Percentiles rank a stretch among this genome's conserved stretches.
These are phyloP conservation scores for Ephestia elutella DNA, from an alignment of 1,140 invertebrate genomes.

Conservation along the genomic window DNA sequence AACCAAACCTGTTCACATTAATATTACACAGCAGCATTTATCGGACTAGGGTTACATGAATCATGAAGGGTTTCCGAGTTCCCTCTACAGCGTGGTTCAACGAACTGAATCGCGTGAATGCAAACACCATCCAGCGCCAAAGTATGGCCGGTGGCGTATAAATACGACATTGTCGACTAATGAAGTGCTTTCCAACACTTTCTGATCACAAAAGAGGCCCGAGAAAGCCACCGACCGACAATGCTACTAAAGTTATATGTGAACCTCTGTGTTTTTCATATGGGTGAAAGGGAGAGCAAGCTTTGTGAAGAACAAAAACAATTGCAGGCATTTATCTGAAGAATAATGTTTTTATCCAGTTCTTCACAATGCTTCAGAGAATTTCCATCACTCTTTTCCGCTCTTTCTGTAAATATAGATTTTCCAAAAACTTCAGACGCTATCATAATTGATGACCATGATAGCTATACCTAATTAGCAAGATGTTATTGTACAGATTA, in stretches of 20 bases:
- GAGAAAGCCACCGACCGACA: conserved; percentile 39
- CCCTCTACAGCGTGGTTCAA: conserved; percentile 20
- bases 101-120: conserved; percentile 31
- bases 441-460: background rate
- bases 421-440: background rate
- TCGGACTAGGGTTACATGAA: conserved; percentile 5
- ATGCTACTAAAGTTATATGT: background rate
- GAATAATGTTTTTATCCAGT: no score
- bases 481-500: background rate
- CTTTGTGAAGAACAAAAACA: no score
- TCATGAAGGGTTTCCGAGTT: conserved; percentile 8
- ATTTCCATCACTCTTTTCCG: background rate
- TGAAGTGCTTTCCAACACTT: conserved; percentile 58
- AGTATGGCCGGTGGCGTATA: conserved; percentile 28
- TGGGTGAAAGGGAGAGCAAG: background rate
- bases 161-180: conserved; percentile 28
- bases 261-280: conserved; percentile 7
- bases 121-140: conserved; percentile 1
- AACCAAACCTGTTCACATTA: background rate
- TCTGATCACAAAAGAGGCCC: conserved; percentile 42
- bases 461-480: background rate
- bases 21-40: background rate
- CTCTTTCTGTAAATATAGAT: background rate
- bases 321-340: no score
- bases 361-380: no score